Evolutionary conservation across 2,797 vertebrate genomes (phyloP).

Genomic region (Heliangelus exortis): DNA sequence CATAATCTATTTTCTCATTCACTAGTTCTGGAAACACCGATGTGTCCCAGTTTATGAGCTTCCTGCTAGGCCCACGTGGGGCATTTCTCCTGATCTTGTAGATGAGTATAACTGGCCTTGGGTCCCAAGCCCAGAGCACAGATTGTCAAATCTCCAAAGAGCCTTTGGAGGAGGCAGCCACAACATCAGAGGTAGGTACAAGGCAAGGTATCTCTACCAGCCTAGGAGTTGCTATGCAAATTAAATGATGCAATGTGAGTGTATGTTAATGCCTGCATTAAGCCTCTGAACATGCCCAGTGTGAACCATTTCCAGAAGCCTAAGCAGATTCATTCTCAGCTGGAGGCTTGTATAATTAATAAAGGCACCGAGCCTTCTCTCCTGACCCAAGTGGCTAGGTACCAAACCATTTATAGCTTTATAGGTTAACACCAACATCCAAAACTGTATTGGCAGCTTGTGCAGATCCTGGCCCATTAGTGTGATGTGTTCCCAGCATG

Average conservation of each 20-base stretch:
- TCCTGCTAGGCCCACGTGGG: background rate
- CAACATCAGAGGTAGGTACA: constrained; percentile 25
- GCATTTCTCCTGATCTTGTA: background rate
- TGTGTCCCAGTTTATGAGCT: background rate
- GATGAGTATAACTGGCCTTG: background rate
- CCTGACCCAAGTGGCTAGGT: constrained; percentile 63
- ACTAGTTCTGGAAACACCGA: background rate
- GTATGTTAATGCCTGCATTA: constrained; percentile 59
- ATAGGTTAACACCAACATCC: constrained; percentile 66
- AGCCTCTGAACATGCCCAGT: constrained; percentile 59
- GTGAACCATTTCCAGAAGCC: constrained; percentile 46
- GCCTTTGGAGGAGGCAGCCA: background rate
- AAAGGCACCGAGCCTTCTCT: constrained; percentile 45
- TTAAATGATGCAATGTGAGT: constrained; percentile 35
- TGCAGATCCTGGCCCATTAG: constrained; percentile 42
- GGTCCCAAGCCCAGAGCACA: background rate
- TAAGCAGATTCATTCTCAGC: constrained; percentile 69
- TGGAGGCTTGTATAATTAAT: constrained; percentile 69
- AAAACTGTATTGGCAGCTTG: constrained; percentile 53
- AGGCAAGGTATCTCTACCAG: background rate
- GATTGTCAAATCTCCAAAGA: background rate
- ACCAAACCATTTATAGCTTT: constrained; percentile 67
- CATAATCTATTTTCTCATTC: background rate
- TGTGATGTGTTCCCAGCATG: constrained; percentile 37
- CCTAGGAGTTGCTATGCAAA: constrained; percentile 34